These are phyloP conservation scores for Azemiops feae DNA, from an alignment of 2,113 vertebrate genomes.

Conservation along the genomic window DNA sequence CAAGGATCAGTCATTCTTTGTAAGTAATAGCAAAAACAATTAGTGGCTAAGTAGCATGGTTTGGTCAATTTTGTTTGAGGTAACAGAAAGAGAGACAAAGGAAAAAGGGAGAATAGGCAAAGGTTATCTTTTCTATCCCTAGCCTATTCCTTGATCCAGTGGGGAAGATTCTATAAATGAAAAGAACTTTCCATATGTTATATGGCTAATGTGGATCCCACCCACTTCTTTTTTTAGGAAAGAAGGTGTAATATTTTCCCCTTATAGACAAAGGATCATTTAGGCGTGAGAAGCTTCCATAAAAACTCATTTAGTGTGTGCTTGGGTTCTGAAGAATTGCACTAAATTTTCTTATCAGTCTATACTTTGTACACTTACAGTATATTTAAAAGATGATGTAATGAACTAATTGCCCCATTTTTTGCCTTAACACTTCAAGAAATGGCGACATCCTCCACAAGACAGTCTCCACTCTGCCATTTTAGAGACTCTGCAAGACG, in stretches of 20 bases:
- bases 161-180: not conserved
- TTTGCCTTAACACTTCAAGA: constrained; percentile 77
- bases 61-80: not conserved
- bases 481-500: constrained; percentile 88
- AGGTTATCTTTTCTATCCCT: not conserved
- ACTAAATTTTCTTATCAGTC: not conserved
- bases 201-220: not conserved
- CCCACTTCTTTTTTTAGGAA: constrained; percentile 12
- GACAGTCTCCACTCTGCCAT: constrained; percentile 85
- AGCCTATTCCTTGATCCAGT: not conserved
- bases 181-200: not conserved
- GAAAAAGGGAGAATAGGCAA: not conserved
- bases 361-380: not conserved
- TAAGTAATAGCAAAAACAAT: constrained; percentile 73
- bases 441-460: constrained; percentile 82
- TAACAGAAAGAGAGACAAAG: not conserved
- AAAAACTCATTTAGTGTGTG: not conserved
- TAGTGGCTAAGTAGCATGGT: constrained; percentile 18
- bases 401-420: constrained; percentile 67
- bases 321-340: not conserved
- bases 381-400: not conserved
- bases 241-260: not conserved
- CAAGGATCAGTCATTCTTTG: constrained; percentile 92
- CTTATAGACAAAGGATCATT: not conserved
- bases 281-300: not conserved